phyloP scores from a whole-genome alignment of 2,888 invertebrate species.

The Zaprionus lineosus region DNA sequence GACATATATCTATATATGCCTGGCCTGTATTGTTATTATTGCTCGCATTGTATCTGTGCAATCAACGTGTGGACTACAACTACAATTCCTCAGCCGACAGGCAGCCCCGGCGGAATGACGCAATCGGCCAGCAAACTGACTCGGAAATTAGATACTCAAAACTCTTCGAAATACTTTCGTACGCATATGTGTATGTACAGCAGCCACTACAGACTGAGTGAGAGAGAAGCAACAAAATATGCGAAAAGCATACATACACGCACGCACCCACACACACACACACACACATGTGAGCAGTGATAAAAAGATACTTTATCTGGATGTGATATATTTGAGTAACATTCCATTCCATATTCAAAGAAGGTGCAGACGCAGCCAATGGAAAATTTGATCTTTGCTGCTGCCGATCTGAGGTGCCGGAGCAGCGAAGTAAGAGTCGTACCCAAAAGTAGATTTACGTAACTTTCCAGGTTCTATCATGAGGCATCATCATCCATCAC shows the following conservation, averaged over 20 bases:
- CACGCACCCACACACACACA: too few species aligned
- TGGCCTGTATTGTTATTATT: slow-evolving; percentile 16
- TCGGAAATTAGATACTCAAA: slow-evolving; percentile 50
- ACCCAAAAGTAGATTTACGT: too few species aligned
- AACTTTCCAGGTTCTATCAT: too few species aligned
- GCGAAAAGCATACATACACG: slow-evolving; percentile 37
- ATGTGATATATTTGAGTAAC: slow-evolving; percentile 31
- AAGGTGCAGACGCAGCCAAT: too few species aligned
- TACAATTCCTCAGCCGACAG: slow-evolving; percentile 31
- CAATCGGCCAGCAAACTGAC: slow-evolving; percentile 36
- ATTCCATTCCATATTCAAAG: slow-evolving; percentile 31
- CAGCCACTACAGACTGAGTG: background rate
- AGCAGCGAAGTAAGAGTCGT: too few species aligned
- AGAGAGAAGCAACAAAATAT: slow-evolving; percentile 24
- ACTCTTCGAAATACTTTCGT: slow-evolving; percentile 25
- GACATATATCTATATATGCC: slow-evolving; percentile 11
- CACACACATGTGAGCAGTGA: slow-evolving; percentile 5
- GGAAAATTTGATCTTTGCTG: too few species aligned
- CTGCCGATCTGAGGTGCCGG: too few species aligned
- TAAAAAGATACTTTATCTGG: slow-evolving; percentile 44
- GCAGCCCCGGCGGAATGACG: slow-evolving; percentile 30
- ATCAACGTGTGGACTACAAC: slow-evolving; percentile 34
- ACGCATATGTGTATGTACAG: too few species aligned
- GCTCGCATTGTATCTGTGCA: slow-evolving; percentile 28
- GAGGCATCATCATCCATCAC: too few species aligned